These are phyloP conservation scores for Temnothorax nylanderi DNA, from an alignment of 1,140 invertebrate species.

Conservation along the genomic window DNA sequence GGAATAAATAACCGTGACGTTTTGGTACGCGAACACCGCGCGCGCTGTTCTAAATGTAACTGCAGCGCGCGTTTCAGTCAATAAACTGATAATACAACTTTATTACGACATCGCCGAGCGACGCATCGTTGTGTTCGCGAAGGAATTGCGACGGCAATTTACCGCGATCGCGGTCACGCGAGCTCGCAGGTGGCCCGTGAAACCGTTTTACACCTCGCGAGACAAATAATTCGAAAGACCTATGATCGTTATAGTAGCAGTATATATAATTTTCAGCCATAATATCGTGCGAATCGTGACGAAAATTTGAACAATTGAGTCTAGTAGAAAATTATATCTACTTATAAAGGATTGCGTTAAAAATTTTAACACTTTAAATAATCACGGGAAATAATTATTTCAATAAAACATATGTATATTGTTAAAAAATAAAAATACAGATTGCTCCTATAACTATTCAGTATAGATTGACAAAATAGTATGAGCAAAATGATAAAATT, in stretches of 20 bases:
- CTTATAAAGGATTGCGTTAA: neutral
- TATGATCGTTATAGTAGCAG: neutral
- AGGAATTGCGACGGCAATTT: constrained; percentile 40
- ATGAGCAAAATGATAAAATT: neutral
- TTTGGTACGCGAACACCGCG: neutral
- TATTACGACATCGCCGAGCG: constrained; percentile 29
- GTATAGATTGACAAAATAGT: neutral
- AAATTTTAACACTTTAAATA: neutral
- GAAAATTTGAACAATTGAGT: neutral
- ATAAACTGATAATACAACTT: constrained; percentile 64
- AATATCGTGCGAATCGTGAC: neutral
- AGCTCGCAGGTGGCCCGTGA: constrained; percentile 19
- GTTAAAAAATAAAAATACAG: neutral
- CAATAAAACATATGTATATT: neutral
- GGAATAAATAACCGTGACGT: constrained; percentile 24
- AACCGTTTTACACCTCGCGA: constrained; percentile 20
- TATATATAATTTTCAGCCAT: neutral
- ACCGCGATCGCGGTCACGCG: constrained; percentile 15
- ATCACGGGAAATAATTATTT: neutral
- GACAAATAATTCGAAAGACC: neutral
- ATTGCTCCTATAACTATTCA: neutral
- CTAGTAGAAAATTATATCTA: neutral
- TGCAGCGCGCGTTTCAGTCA: neutral
- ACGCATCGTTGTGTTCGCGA: neutral
- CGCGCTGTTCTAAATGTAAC: neutral